Evolutionary conservation across 2,888 invertebrate species (phyloP).

Genomic region (Gibbula magus): DNA sequence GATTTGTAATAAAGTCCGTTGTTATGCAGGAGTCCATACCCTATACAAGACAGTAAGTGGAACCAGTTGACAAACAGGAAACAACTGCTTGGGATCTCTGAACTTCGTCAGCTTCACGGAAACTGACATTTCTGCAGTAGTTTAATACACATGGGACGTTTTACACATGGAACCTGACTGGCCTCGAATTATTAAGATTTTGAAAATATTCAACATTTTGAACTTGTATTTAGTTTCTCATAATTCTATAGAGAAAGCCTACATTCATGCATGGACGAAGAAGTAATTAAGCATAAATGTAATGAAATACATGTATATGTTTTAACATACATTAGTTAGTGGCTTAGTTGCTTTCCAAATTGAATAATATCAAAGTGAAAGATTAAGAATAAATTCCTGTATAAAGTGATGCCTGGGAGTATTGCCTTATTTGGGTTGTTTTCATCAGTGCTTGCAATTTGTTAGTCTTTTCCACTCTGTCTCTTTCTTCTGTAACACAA

Average conservation of each 20-base stretch:
- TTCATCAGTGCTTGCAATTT: slow-evolving; percentile 81
- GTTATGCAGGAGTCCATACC: background rate
- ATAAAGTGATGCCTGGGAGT: slow-evolving; percentile 52
- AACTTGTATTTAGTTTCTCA: too few relatives aligned
- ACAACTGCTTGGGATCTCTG: background rate
- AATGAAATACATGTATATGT: too few relatives aligned
- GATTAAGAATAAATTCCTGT: slow-evolving; percentile 32
- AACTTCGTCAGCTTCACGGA: background rate
- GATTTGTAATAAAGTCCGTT: too few relatives aligned
- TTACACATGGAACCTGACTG: background rate
- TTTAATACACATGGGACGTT: background rate
- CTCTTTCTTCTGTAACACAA: slow-evolving; percentile 85
- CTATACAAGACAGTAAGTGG: background rate
- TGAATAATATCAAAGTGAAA: too few relatives aligned
- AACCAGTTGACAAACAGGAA: background rate
- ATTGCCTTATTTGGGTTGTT: slow-evolving; percentile 35
- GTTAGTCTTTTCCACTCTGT: slow-evolving; percentile 96
- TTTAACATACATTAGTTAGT: too few relatives aligned
- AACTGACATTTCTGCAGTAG: background rate
- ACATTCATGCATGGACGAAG: too few relatives aligned
- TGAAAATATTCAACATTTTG: too few relatives aligned
- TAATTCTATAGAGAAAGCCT: too few relatives aligned
- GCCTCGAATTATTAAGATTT: too few relatives aligned
- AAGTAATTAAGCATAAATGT: too few relatives aligned
- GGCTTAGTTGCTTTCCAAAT: too few relatives aligned